These are phyloP conservation scores for Pseudobourletiella spinata DNA, from an alignment of 1,140 invertebrate species.

Conservation along the genomic window DNA sequence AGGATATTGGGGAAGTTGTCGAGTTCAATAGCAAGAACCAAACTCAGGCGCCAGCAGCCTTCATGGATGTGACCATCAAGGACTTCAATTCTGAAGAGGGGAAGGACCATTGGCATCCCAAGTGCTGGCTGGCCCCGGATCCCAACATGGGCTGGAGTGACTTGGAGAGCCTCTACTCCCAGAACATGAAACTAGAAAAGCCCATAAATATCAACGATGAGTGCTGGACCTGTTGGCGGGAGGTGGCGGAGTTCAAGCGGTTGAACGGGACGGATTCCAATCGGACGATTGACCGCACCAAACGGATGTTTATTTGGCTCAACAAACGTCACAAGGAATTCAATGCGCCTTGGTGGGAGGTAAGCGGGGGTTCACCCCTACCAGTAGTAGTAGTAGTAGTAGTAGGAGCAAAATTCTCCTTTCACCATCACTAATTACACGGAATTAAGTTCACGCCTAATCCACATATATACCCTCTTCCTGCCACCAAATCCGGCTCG, in stretches of 20 bases:
- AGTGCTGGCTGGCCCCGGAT: constrained; percentile 32
- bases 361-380: too few species aligned
- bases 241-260: constrained; percentile 18
- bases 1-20: not conserved
- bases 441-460: too few species aligned
- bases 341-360: constrained; percentile 33
- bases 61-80: constrained; percentile 7
- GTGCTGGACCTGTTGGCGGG: constrained; percentile 33
- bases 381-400: too few species aligned
- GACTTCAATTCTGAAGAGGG: constrained; percentile 1
- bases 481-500: too few species aligned
- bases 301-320: constrained; percentile 36
- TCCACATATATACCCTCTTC: too few species aligned
- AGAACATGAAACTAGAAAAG: constrained; percentile 28
- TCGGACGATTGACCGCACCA: constrained; percentile 30
- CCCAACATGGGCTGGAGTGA: constrained; percentile 33
- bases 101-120: constrained; percentile 25
- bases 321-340: constrained; percentile 33
- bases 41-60: not conserved
- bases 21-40: not conserved
- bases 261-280: constrained; percentile 22
- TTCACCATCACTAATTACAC: too few species aligned
- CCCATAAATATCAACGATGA: constrained; percentile 24
- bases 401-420: too few species aligned
- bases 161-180: constrained; percentile 31